These are phyloP conservation scores for Acanthosepion esculentum DNA, from an alignment of 2,888 invertebrate genomes.

Conservation along the genomic window DNA sequence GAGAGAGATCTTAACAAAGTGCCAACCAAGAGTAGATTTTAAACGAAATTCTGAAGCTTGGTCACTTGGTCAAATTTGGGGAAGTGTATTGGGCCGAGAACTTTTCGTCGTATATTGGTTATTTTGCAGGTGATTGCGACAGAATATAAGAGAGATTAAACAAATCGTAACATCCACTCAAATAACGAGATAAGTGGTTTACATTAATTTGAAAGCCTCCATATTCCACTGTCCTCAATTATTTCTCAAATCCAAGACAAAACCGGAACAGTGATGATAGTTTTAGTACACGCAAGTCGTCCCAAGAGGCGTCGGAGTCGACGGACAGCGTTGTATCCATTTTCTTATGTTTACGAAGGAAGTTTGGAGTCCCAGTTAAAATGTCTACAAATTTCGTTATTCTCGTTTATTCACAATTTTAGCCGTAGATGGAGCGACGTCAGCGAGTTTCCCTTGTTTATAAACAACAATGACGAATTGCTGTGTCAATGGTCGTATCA, in stretches of 20 bases:
- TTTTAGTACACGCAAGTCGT: neutral
- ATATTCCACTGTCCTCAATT: no score
- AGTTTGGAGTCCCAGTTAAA: neutral
- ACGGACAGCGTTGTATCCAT: neutral
- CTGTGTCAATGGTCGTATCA: neutral
- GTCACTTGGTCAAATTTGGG: no score
- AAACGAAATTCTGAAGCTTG: no score
- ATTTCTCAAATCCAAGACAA: neutral
- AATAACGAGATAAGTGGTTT: no score
- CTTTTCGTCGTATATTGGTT: no score
- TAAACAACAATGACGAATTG: neutral
- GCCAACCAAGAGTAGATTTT: no score
- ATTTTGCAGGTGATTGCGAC: neutral
- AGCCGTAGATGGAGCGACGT: neutral
- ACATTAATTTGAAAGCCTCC: no score
- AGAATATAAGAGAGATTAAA: neutral
- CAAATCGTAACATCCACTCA: neutral
- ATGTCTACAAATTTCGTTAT: neutral
- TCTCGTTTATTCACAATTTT: neutral
- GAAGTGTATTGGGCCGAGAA: no score
- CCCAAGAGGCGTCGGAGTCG: neutral
- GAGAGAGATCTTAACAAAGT: no score
- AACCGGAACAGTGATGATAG: neutral
- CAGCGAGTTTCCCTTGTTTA: neutral
- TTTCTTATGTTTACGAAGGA: neutral